Evolutionary conservation across 2,888 invertebrate genomes (phyloP), one percentile per base, ranked within the genome.

Genomic region (Synanthedon tipuliformis): DNA sequence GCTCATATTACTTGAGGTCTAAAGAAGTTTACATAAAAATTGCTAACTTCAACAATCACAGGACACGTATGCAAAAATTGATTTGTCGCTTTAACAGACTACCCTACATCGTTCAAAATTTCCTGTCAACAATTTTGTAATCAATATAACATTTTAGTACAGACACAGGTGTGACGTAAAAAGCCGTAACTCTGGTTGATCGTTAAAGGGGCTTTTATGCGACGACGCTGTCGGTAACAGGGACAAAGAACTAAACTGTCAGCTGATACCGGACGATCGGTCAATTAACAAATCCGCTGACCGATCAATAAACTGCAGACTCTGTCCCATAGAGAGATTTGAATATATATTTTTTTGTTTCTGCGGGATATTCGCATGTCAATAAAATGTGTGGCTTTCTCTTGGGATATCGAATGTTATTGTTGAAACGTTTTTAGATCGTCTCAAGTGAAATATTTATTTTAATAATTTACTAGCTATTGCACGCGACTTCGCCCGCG

Each of bases 91-190:
- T 55, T 52, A 56, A 62, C 62, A 68, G 64, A 60, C 62, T 58
- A 59, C 63, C 63, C 62, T 58, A 59, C 64, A 65, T 59, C 64
- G 60, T 56, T 65, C 62, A 62, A 74, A 77, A 73, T 68, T 71
- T 67, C 59, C 65, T 65, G 68, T 68, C 63, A 62, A 64, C 67
- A 68, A 72, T 75, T 79, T 77, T 69, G 74, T 73, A 65, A 66
- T 68, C 69, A 62, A 71, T 76, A 81, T 80, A 81, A 70, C 65
- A 65, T 75, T 80, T 81, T 76, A 84, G 71, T 69, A 64, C 71
- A 68, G 69, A 72, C 75, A 73, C 82, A 84, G 84, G 78, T 83
- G 84, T 64, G 73, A 68, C 68, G 68, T 66, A 68, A 72, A 73
- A 71, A 71, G 69, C 74, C 71, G 61, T 71, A 68, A 68, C 69